Conservation (phyloP, 1,140 invertebrate genomes). For the Drosophila bipectinata region DNA sequence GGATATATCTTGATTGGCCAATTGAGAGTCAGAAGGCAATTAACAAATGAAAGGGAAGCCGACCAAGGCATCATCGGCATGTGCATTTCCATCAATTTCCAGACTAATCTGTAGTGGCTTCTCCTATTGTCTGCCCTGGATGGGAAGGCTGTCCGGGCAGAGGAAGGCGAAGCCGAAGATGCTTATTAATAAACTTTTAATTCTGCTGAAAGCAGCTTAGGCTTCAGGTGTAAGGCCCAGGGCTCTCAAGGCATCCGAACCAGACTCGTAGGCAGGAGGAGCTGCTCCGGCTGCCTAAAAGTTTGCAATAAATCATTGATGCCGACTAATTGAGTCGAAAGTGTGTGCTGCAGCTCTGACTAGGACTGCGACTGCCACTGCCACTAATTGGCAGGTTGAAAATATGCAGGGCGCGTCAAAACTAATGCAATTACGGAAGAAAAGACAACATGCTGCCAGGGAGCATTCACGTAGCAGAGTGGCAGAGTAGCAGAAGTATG, state of each 20-base stretch:
- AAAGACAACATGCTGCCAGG: constrained; percentile 29
- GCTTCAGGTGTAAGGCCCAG: constrained; percentile 16
- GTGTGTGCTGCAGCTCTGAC: constrained; percentile 11
- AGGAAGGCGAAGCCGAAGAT: constrained; percentile 1
- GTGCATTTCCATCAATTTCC: constrained; percentile 6
- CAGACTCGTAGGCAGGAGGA: not conserved
- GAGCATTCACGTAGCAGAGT: constrained; percentile 12
- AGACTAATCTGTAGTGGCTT: constrained; percentile 8
- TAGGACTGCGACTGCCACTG: constrained; percentile 2
- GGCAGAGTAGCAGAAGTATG: constrained; percentile 30
- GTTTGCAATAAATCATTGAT: constrained; percentile 58
- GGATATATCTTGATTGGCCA: constrained; percentile 33
- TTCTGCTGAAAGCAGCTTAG: constrained; percentile 50
- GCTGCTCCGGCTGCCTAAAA: constrained; percentile 16
- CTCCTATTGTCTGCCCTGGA: constrained; percentile 1
- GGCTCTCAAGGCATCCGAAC: constrained; percentile 10
- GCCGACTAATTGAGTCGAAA: constrained; percentile 58
- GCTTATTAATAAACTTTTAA: constrained; percentile 69
- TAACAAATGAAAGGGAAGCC: constrained; percentile 20
- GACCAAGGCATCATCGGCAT: not conserved
- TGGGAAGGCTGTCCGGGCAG: not conserved
- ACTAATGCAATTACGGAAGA: constrained; percentile 64
- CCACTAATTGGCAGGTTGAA: constrained; percentile 47
- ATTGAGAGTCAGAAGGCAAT: constrained; percentile 34
- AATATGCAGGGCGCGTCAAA: constrained; percentile 43